phyloP scores from a whole-genome alignment of 2,797 vertebrate species.

The Amazonetta brasiliensis region DNA sequence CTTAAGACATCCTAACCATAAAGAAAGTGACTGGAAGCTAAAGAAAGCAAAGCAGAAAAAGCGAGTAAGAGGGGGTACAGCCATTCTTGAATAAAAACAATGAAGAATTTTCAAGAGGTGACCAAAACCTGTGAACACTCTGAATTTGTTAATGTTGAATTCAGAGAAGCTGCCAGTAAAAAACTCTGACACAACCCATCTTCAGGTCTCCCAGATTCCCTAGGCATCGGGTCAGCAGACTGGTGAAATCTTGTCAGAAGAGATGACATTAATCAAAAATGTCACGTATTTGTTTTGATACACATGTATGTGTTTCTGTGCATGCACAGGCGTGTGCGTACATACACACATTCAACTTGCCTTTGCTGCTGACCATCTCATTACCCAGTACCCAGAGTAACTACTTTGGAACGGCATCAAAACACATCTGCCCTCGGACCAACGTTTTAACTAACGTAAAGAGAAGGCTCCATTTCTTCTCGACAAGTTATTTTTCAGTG shows the following conservation, averaged over 20 bases:
- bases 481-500: not conserved
- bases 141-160: not conserved
- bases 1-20: not conserved
- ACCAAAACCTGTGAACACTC: not conserved
- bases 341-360: not conserved
- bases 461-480: not conserved
- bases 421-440: not conserved
- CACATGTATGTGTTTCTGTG: fast-evolving
- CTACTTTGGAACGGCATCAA: not conserved
- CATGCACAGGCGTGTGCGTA: fast-evolving
- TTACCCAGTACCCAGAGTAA: fast-evolving
- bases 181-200: not conserved
- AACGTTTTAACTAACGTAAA: fast-evolving
- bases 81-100: not conserved
- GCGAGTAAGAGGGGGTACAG: not conserved
- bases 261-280: not conserved
- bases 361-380: not conserved
- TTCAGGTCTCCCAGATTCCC: not conserved
- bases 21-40: not conserved
- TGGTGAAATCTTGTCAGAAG: not conserved
- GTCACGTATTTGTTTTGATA: not conserved
- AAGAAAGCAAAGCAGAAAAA: not conserved
- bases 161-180: not conserved
- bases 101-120: not conserved
- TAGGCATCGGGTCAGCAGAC: not conserved